These are phyloP conservation scores for Scomber colias DNA, from an alignment of 2,113 vertebrate species.

Conservation along the genomic window DNA sequence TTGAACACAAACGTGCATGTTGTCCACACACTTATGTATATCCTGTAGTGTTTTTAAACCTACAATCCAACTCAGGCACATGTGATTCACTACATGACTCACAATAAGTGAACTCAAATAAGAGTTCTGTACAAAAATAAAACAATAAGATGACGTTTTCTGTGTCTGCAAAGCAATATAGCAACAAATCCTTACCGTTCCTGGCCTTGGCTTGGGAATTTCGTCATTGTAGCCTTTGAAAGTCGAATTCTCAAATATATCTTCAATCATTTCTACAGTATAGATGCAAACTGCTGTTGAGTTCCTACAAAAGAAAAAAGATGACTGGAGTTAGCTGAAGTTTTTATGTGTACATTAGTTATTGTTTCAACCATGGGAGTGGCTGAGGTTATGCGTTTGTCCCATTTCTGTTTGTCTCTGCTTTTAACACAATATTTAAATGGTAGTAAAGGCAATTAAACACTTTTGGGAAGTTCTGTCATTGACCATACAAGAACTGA, in stretches of 20 bases:
- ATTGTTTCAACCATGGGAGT: background rate
- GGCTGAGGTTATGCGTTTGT: too few species aligned
- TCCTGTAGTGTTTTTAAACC: background rate
- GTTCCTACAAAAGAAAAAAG: conserved; percentile 83
- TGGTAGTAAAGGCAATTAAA: too few species aligned
- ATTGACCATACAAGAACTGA: too few species aligned
- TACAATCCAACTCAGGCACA: background rate
- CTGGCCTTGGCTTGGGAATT: conserved; percentile 87
- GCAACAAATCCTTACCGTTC: conserved; percentile 84
- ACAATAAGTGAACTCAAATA: background rate
- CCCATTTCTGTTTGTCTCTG: too few species aligned
- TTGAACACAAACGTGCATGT: conserved; percentile 10
- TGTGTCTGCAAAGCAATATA: background rate
- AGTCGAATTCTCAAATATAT: conserved; percentile 86
- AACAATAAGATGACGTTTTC: background rate
- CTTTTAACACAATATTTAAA: too few species aligned
- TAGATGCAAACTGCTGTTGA: conserved; percentile 92
- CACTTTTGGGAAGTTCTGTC: too few species aligned
- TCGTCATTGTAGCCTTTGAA: conserved; percentile 86
- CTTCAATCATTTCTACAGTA: conserved; percentile 87
- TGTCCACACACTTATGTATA: conserved; percentile 28
- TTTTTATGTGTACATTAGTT: background rate
- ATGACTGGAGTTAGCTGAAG: background rate
- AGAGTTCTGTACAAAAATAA: conserved; percentile 11
- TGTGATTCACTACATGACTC: background rate